Conservation (phyloP, 2,113 vertebrate genomes). For the Hirundichthys speculiger region DNA sequence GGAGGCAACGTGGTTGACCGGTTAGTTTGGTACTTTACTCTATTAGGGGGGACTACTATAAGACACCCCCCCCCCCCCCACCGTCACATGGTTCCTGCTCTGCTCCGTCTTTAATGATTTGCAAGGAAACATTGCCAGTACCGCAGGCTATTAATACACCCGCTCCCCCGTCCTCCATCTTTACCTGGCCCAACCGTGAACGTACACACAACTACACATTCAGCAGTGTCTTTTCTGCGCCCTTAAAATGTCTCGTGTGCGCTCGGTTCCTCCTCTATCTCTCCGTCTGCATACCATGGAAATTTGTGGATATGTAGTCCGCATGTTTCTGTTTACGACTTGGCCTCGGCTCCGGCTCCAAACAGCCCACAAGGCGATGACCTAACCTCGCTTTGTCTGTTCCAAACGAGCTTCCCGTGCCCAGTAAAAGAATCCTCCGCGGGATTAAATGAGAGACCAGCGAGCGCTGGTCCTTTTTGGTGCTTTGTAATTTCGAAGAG, state of each 20-base stretch:
- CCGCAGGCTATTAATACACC: constrained; percentile 56
- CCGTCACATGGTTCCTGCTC: constrained; percentile 39
- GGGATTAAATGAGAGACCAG: constrained; percentile 12
- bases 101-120: constrained; percentile 60
- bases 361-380: constrained; percentile 63
- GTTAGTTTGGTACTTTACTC: not conserved
- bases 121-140: constrained; percentile 60
- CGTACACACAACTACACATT: constrained; percentile 7
- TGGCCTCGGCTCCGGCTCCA: constrained; percentile 58
- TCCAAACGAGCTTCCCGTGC: constrained; percentile 34
- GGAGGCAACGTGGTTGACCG: no score
- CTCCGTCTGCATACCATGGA: constrained; percentile 45
- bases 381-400: constrained; percentile 47
- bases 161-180: constrained; percentile 22
- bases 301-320: constrained; percentile 68
- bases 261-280: constrained; percentile 35
- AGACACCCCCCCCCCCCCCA: constrained; percentile 1
- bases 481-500: constrained; percentile 16
- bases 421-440: constrained; percentile 15
- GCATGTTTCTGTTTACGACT: constrained; percentile 72
- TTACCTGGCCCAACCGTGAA: constrained; percentile 22
- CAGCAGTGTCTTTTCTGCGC: constrained; percentile 9
- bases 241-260: constrained; percentile 47
- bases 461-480: constrained; percentile 5
- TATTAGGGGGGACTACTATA: no score